These are phyloP conservation scores for Fregata magnificens DNA, from an alignment of 2,113 vertebrate species.

Conservation along the genomic window DNA sequence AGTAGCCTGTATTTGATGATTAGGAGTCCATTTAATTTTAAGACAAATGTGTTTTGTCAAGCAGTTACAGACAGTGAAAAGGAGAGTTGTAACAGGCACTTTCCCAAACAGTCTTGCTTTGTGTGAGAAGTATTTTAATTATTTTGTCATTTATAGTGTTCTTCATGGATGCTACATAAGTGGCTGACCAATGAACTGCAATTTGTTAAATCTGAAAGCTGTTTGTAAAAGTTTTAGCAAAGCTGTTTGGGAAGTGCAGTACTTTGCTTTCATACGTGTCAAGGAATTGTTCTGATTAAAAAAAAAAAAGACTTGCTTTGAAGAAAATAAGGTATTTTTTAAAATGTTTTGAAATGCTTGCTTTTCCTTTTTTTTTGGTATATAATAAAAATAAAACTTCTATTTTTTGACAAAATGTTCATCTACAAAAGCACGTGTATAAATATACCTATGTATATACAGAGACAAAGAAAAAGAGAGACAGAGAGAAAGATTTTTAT, in stretches of 20 bases:
- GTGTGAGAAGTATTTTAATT: neutral
- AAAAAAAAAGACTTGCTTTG: neutral
- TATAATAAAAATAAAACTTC: neutral
- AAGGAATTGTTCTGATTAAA: neutral
- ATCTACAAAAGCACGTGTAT: fast-evolving
- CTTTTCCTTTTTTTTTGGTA: neutral
- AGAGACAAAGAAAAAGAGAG: neutral
- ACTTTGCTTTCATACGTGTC: neutral
- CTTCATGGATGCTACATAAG: neutral
- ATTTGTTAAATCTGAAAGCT: neutral
- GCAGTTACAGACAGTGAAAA: neutral
- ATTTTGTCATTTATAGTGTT: neutral
- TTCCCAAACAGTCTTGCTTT: neutral
- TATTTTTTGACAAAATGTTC: neutral
- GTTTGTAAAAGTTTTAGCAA: neutral
- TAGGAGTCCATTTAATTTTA: neutral
- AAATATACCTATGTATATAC: neutral
- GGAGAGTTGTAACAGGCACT: neutral
- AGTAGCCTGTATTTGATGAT: neutral
- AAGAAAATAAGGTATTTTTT: neutral
- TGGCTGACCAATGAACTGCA: neutral
- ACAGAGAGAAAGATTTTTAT: neutral
- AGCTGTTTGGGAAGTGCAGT: neutral
- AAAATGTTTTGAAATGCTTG: neutral
- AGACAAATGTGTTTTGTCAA: neutral